A percentile compares a stretch with the other conserved stretches of the same genome.
Conservation (phyloP, 2,888 invertebrate genomes). For the Euphydryas editha region DNA sequence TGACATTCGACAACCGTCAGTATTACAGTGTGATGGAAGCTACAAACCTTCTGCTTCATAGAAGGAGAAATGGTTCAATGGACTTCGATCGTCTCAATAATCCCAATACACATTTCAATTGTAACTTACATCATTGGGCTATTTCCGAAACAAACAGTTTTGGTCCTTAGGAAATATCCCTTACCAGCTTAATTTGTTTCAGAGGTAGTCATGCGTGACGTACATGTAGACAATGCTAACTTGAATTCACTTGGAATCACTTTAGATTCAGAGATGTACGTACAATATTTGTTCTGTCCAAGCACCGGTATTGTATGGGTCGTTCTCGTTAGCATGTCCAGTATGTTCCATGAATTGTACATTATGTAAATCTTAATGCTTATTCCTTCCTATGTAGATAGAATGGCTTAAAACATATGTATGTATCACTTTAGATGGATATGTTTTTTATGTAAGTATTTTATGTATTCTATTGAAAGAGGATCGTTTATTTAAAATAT, state of each 20-base stretch:
- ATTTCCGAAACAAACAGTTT: conserved; percentile 5
- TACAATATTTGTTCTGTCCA: conserved; percentile 13
- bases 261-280: conserved; percentile 13
- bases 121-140: not conserved
- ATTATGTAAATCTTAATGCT: not conserved
- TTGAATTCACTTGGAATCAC: conserved; percentile 10
- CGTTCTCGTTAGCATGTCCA: conserved; percentile 9
- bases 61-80: too few relatives aligned
- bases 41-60: too few relatives aligned
- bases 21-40: too few relatives aligned
- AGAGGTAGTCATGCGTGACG: conserved; percentile 10
- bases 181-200: conserved; percentile 7
- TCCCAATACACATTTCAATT: not conserved
- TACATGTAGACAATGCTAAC: conserved; percentile 13
- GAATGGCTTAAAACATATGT: not conserved
- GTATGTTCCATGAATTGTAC: not conserved
- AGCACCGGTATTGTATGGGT: conserved; percentile 6
- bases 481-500: too few relatives aligned
- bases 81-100: not conserved
- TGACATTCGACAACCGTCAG: too few relatives aligned
- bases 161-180: conserved; percentile 4
- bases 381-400: not conserved
- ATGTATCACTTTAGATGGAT: not conserved
- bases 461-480: not conserved
- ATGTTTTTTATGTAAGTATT: not conserved